A percentile compares a stretch with the other conserved stretches of the same genome.
These are phyloP conservation scores for Anthonomus grandis DNA, from an alignment of 1,140 invertebrate species.

Conservation along the genomic window DNA sequence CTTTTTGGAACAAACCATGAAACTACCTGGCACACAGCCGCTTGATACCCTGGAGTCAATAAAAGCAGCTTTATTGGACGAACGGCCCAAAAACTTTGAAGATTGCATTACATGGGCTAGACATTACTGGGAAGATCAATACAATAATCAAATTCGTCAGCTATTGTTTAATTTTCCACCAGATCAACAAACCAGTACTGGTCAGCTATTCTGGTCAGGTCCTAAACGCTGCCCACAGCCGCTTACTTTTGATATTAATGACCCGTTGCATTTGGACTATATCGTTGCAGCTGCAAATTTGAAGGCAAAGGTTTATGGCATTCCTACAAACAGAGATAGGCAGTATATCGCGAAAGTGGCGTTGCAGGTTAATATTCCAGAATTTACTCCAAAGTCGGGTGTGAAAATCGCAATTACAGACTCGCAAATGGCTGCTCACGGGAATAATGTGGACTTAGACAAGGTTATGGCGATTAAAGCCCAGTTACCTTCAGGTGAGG, in stretches of 20 bases:
- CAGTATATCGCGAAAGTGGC: constrained; percentile 67
- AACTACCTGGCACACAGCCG: constrained; percentile 86
- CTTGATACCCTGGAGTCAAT: constrained; percentile 87
- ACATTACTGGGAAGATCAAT: constrained; percentile 88
- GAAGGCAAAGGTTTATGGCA: constrained; percentile 86
- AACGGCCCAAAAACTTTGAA: constrained; percentile 74
- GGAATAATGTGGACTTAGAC: constrained; percentile 72
- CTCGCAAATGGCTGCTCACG: constrained; percentile 77
- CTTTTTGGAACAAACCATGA: constrained; percentile 83
- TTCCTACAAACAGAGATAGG: constrained; percentile 68
- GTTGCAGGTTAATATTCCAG: constrained; percentile 68
- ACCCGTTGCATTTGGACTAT: constrained; percentile 88
- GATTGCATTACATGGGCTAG: constrained; percentile 93
- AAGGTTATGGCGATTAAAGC: constrained; percentile 65
- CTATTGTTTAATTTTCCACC: constrained; percentile 96
- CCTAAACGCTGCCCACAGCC: constrained; percentile 94
- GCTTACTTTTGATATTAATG: constrained; percentile 67
- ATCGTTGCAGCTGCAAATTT: constrained; percentile 90
- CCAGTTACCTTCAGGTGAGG: constrained; percentile 61
- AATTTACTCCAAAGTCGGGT: constrained; percentile 89
- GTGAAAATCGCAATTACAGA: constrained; percentile 97
- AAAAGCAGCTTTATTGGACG: constrained; percentile 81
- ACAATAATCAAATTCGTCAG: constrained; percentile 93
- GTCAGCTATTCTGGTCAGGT: constrained; percentile 98
- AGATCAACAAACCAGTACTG: constrained; percentile 86